phyloP scores from a whole-genome alignment of 2,113 vertebrate genomes.

The Cyprinodon variegatus region DNA sequence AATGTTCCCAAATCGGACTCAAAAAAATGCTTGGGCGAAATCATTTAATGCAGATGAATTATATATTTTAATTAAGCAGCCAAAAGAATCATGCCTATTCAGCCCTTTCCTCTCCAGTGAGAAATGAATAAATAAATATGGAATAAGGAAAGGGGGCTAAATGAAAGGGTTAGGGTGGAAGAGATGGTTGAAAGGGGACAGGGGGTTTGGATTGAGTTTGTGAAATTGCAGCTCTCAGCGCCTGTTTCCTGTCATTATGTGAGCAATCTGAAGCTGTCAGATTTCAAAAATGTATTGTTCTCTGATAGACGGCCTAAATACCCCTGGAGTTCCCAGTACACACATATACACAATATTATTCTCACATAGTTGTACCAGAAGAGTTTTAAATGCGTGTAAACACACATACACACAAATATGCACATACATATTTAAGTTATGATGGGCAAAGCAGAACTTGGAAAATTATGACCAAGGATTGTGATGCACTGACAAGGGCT shows the following conservation, averaged over 20 bases:
- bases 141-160: slow-evolving; percentile 38
- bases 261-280: slow-evolving; percentile 75
- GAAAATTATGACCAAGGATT: slow-evolving; percentile 65
- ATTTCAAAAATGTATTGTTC: slow-evolving; percentile 74
- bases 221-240: slow-evolving; percentile 58
- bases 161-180: slow-evolving; percentile 39
- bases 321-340: slow-evolving; percentile 40
- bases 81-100: slow-evolving; percentile 70
- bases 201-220: slow-evolving; percentile 59
- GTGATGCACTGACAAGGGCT: slow-evolving; percentile 74
- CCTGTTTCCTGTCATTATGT: slow-evolving; percentile 66
- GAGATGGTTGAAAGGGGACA: slow-evolving; percentile 53
- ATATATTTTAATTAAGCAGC: slow-evolving; percentile 83
- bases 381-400: slow-evolving; percentile 1
- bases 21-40: slow-evolving; percentile 71
- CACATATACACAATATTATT: slow-evolving; percentile 5
- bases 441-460: slow-evolving; percentile 62
- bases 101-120: slow-evolving; percentile 71
- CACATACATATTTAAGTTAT: slow-evolving; percentile 39
- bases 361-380: slow-evolving; percentile 4
- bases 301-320: slow-evolving; percentile 74
- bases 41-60: slow-evolving; percentile 77
- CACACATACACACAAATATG: slow-evolving; percentile 8
- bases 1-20: slow-evolving; percentile 76
- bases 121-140: slow-evolving; percentile 78